Base-by-base conservation (phyloP, 2,888 invertebrate species). In the Alsophila aescularia region DNA sequence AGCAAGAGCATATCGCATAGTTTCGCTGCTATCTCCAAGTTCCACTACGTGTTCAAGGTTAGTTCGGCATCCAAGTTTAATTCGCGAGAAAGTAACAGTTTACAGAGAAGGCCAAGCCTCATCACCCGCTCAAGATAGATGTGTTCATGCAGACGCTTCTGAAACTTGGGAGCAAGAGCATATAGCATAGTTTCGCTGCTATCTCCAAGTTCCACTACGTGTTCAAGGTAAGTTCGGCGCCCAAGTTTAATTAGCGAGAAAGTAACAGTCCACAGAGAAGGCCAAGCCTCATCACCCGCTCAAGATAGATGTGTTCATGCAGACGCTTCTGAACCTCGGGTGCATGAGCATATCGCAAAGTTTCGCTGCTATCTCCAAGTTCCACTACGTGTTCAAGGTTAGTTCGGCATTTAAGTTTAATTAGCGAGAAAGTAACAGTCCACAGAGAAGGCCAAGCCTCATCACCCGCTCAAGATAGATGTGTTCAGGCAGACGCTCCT, bases 151-250 rank as follows among this genome's bases (percentile, higher is more conserved):
- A 98, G 78, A 98, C 98, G 0, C 83, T 99, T 44, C 93, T 99
- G 4, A 96, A 98, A 81, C 92, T 99, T 53, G 99, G 98, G 29
- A 96, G 97, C 44, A 99, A 99, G 87, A 98, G 99, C 69, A 98
- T 99, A 82, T 98, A 98, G 56, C 99, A 99, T 80, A 98, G 98
- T 70, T 99, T 99, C 85, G 98, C 99, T 5, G 99, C 98, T n/a
- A 96, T 99, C 64, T 98, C 98, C 35, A 99, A 99, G 93, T 99
- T 97, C 76, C 96, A 97, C 85, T 95, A 96, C 79, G 97, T 97
- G 2, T 97, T 97, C 75, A 97, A 97, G 93, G 97, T 96, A 70
- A 75, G 79, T 51, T 21, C 44, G 39, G 12, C n/a, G n/a, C n/a
- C n/a, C n/a, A n/a, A n/a, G n/a, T n/a, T n/a, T n/a, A n/a, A n/a